Conservation (phyloP, 2,888 invertebrate genomes). For the Myopa tessellatipennis region DNA sequence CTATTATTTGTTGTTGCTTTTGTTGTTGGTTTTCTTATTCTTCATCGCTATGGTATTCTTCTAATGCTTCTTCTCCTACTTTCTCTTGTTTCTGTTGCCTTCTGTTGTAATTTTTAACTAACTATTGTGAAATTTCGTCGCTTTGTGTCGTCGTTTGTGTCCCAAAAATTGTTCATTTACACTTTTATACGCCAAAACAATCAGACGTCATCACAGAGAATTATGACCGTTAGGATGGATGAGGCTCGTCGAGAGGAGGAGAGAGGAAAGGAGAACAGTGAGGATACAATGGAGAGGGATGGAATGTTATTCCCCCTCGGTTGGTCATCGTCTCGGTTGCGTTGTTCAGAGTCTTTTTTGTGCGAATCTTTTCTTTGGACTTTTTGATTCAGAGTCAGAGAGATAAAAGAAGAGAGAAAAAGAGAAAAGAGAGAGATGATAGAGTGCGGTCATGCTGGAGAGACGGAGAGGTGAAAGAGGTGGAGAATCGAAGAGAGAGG, state of each 20-base stretch:
- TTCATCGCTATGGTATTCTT: no score
- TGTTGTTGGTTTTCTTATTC: no score
- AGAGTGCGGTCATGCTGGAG: neutral
- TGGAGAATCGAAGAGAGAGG: neutral
- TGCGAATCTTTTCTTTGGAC: neutral
- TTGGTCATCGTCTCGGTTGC: neutral
- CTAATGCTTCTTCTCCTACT: neutral
- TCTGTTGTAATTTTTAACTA: constrained; percentile 8
- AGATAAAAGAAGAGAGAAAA: no score
- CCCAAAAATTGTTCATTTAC: constrained; percentile 17
- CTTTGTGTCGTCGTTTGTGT: constrained; percentile 22
- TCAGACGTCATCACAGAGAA: constrained; percentile 38
- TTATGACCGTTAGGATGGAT: constrained; percentile 31
- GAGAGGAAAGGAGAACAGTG: neutral
- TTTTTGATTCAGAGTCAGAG: constrained; percentile 49
- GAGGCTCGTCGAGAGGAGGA: no score
- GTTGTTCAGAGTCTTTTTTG: neutral
- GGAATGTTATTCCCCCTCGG: neutral
- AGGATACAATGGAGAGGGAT: neutral
- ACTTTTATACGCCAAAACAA: constrained; percentile 29
- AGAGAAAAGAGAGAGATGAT: no score
- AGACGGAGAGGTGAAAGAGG: neutral
- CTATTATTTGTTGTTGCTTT: no score
- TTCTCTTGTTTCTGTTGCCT: neutral
- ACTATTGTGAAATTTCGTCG: constrained; percentile 24